Percentiles rank a stretch among this genome's conserved stretches.
Conservation (phyloP, 2,797 vertebrate genomes). For the Phoeniculus purpureus region DNA sequence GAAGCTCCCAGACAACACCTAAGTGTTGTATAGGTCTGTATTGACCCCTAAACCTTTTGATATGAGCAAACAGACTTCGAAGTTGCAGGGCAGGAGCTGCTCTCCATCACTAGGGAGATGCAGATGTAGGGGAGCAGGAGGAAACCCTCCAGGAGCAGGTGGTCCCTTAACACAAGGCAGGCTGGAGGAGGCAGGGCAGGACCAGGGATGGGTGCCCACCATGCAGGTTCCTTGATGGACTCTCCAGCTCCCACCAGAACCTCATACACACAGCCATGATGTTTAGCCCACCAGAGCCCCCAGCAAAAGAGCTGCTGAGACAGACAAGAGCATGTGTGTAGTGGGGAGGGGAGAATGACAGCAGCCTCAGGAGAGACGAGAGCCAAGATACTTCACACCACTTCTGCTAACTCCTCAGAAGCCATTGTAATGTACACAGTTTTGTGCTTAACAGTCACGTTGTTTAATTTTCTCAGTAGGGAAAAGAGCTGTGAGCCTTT, state of each 20-base stretch:
- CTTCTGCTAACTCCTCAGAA: neutral
- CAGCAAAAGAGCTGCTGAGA: neutral
- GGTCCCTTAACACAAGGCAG: neutral
- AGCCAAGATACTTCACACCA: neutral
- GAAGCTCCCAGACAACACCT: slow-evolving; percentile 37
- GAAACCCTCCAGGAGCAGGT: neutral
- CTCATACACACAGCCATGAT: rapidly evolving
- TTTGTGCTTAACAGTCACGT: neutral
- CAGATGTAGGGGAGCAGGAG: neutral
- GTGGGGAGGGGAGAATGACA: neutral
- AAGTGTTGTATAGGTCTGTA: neutral
- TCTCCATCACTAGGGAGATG: rapidly evolving
- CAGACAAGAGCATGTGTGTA: rapidly evolving
- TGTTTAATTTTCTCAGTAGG: slow-evolving; percentile 11
- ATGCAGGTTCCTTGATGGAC: rapidly evolving
- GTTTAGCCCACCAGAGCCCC: neutral
- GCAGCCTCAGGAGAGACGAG: neutral
- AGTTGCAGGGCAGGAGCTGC: neutral
- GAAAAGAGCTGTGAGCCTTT: neutral
- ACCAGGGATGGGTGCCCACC: neutral
- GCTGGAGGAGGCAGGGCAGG: neutral
- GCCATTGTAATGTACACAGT: neutral
- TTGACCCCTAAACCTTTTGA: slow-evolving; percentile 27
- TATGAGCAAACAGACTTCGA: slow-evolving; percentile 50
- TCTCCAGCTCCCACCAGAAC: neutral